These are phyloP conservation scores for Paramuricea clavata DNA, from an alignment of 92 coral and sea anemone genomes.

Conservation along the genomic window DNA sequence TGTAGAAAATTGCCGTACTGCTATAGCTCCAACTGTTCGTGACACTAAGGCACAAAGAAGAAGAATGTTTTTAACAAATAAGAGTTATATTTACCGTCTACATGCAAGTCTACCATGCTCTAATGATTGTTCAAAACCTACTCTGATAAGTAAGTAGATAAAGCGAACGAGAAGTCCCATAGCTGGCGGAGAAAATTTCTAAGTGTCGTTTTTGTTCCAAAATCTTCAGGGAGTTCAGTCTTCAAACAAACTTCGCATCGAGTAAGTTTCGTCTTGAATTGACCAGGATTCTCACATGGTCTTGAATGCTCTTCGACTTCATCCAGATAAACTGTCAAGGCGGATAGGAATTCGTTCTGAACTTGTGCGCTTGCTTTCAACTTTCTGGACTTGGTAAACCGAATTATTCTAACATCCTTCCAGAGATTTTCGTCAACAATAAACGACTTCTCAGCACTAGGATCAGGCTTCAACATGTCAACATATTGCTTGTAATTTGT, in stretches of 20 bases:
- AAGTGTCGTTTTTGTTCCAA: constrained; percentile 62
- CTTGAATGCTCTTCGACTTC: constrained; percentile 86
- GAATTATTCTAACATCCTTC: constrained; percentile 83
- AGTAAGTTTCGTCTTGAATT: constrained; percentile 74
- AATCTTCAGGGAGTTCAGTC: constrained; percentile 68
- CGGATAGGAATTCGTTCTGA: constrained; percentile 36
- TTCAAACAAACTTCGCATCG: constrained; percentile 76
- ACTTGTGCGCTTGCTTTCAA: constrained; percentile 38
- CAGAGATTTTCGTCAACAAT: constrained; percentile 73
- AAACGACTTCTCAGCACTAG: constrained; percentile 54
- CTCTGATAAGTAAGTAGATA: constrained; percentile 73
- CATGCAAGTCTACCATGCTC: background rate
- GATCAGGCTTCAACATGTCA: constrained; percentile 65
- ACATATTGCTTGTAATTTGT: constrained; percentile 81
- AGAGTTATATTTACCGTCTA: too few species aligned
- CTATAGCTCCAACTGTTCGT: too few species aligned
- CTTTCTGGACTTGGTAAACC: constrained; percentile 73
- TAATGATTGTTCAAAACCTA: constrained; percentile 6
- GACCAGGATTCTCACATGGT: constrained; percentile 76
- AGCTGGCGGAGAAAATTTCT: constrained; percentile 67
- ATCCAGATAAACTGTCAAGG: constrained; percentile 50
- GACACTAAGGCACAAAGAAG: too few species aligned
- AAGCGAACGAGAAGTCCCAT: constrained; percentile 82
- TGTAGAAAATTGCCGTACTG: too few species aligned
- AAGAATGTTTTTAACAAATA: too few species aligned